Evolutionary conservation across 2,888 invertebrate genomes (phyloP), one percentile per base, ranked within the genome.

Genomic region (Spisula subtruncata): DNA sequence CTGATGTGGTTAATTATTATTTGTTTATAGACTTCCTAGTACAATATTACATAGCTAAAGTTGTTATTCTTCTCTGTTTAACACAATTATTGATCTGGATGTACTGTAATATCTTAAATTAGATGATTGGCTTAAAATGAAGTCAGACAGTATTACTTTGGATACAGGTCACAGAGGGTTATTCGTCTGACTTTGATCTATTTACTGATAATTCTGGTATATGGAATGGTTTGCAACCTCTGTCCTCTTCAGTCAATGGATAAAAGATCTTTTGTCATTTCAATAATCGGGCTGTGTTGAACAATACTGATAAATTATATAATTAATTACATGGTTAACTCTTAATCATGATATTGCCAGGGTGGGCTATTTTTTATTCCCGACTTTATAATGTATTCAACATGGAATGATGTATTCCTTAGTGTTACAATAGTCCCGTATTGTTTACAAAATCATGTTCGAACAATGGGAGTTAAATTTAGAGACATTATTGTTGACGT

Each of bases 1-100:
- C n/a, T n/a, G n/a, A n/a, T n/a, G n/a, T n/a, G 32, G 25, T 66
- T 66, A n/a, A 35, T 32, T 71, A 14, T 14, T 5, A 32, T 32
- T 41, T 75, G 35, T 41, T 75, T 75, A n/a, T n/a, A 75, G 8
- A 75, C 35, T 75, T 75, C 75, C 75, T 75, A 75, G 75, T 75
- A 16, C 35, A 32, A 35, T 5, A 32, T 75, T 75, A 35, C 16
- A 32, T 32, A 25, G 35, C 32, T 25, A 75, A 35, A 75, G 32
- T 75, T 35, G n/a, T n/a, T n/a, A n/a, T n/a, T n/a, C n/a, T n/a
- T n/a, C n/a, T n/a, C n/a, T n/a, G n/a, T 14, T 75, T 75, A 75
- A 32, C 75, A 75, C 75, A 75, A 35, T 35, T 75, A 75, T 75
- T 75, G 75, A 75, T 75, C 35, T 32, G 10, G 10, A n/a, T 75